Evolutionary conservation across 2,888 invertebrate genomes (phyloP), one percentile per base, ranked within the genome.

Genomic region (Leuctra nigra): DNA sequence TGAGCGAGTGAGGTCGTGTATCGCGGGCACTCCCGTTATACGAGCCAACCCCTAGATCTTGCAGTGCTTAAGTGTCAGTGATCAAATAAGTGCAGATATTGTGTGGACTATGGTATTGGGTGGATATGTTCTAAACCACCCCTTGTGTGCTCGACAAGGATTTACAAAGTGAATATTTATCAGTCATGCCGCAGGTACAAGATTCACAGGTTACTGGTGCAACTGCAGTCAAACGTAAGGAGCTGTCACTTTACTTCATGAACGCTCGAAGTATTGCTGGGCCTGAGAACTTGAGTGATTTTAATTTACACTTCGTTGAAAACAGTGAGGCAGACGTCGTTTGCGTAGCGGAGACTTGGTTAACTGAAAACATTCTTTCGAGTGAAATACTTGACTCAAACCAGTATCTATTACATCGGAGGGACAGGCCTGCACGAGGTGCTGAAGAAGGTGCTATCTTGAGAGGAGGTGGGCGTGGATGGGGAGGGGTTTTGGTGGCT

Each of bases 321-420:
- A 47, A 24, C 47, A 47, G 47, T 47, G 47, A 47, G 24, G 47
- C 47, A 22, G 47, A 47, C 24, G 16, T 47, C 13, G 25, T 47
- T 13, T 47, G 47, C 25, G 47, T 47, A 13, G 24, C 47, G 4
- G 47, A 47, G 25, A 47, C 47, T 2, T 47, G 47, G 47, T 24
- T 47, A 13, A 23, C 22, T 23, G 47, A 47, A n/a, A 47, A 47
- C 25, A 24, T 47, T 23, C 25, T 47, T 23, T 23, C 2, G 7
- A 47, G 24, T 23, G 47, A 47, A 47, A 47, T 47, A 24, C 47
- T 47, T 16, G 47, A 47, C 11, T 22, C 23, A n/a, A 47, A 16
- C 16, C 47, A 47, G 16, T 47, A 47, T 16, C 13, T 23, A 2
- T 23, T 47, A 16, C 25, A 47, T 23, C 23, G 47, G 25, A 11